phyloP scores from a whole-genome alignment of 1,140 invertebrate species.

The Conus ventricosus region DNA sequence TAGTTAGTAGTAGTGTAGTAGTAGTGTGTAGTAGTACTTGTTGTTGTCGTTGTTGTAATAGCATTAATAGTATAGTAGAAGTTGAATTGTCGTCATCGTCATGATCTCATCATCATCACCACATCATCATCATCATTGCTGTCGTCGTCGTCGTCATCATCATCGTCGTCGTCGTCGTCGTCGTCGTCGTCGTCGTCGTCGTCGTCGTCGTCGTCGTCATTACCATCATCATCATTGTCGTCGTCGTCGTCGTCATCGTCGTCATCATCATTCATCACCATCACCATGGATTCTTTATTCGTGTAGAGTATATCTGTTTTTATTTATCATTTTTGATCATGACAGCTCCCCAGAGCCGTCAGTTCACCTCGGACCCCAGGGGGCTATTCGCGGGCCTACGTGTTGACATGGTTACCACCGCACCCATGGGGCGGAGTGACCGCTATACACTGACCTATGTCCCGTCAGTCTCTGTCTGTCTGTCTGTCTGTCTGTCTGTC shows the following conservation, averaged over 20 bases:
- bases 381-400: conserved; percentile 12
- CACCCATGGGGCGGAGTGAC: conserved; percentile 22
- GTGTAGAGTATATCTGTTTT: neutral
- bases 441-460: conserved; percentile 16
- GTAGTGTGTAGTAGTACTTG: no score
- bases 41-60: no score
- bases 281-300: neutral
- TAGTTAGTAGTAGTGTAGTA: no score
- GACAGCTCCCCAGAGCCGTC: conserved; percentile 29
- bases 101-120: no score
- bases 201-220: no score
- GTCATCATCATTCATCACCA: neutral
- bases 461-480: neutral
- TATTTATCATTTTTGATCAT: neutral
- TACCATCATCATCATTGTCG: no score
- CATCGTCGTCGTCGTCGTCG: no score
- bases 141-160: no score
- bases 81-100: no score
- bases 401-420: conserved; percentile 28
- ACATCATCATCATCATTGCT: no score
- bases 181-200: no score
- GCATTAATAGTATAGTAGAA: no score
- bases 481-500: neutral
- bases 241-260: neutral
- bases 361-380: conserved; percentile 21